A percentile compares a stretch with the other conserved stretches of the same genome.
Conservation (phyloP, 2,797 vertebrate genomes). For the Pterois miles region DNA sequence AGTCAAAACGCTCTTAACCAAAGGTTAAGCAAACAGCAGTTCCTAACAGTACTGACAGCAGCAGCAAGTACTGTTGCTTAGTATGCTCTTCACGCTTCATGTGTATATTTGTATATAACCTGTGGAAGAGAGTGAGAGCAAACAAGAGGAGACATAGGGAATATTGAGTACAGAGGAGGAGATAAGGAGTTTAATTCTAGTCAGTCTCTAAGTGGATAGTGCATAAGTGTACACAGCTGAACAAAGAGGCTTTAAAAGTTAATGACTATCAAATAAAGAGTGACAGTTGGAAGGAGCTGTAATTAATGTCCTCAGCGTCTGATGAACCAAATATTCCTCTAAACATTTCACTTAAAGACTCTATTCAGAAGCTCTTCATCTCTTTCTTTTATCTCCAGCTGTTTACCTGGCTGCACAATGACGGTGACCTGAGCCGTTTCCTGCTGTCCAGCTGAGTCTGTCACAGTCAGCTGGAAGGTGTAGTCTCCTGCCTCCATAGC, state of each 20-base stretch:
- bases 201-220: background rate
- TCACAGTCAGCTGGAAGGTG: conserved; percentile 96
- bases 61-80: background rate
- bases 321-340: background rate
- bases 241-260: background rate
- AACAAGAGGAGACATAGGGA: background rate
- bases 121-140: background rate
- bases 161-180: background rate
- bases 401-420: conserved; percentile 95
- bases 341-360: background rate
- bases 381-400: background rate
- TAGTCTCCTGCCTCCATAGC: conserved; percentile 98
- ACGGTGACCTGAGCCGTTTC: conserved; percentile 94
- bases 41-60: background rate
- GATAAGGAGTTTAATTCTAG: background rate
- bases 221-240: background rate
- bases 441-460: conserved; percentile 93
- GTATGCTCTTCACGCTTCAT: background rate
- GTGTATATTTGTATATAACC: background rate
- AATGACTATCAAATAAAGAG: background rate
- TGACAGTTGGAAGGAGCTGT: background rate
- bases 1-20: background rate
- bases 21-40: background rate
- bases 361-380: background rate
- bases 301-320: background rate